Evolutionary conservation across 2,888 invertebrate genomes (phyloP), one percentile per base, ranked within the genome.

Genomic region (Ferdinandea cuprea): DNA sequence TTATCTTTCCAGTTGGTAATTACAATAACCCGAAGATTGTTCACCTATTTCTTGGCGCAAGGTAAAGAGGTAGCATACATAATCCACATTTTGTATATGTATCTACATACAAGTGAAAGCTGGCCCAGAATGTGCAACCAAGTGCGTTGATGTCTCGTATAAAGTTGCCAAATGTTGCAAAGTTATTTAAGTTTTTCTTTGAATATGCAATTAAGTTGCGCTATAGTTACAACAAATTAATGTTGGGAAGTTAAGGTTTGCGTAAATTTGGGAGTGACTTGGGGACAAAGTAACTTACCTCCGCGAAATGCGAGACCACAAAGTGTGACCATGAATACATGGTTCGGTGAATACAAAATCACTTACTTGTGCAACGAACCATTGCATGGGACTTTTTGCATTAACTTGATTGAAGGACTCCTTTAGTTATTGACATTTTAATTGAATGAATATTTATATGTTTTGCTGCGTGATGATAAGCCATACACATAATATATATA

Each of bases 321-420:
- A n/a, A 74, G 40, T 80, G 80, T 74, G 80, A 74, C 80, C 74
- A 37, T 80, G 80, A 80, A 74, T 80, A 61, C 54, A 69, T 21
- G 74, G 74, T 58, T 69, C 46, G 69, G 74, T 80, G 68, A 80
- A 80, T 80, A 50, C 63, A 35, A 74, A 80, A 80, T 74, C 17
- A 79, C 68, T 52, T 68, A 74, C 54, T 74, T 79, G 68, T 59
- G 59, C 61, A 74, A 54, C 79, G 61, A 79, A 79, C 73, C 79
- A 58, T 74, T 80, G 56, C 25, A 73, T 65, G 32, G 42, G 19
- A 59, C 35, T 68, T 58, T 46, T 78, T 56, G 61, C 21, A 61
- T 61, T 61, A 35, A 54, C 40, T 44, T 69, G 13, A 50, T 9
- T 40, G 61, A 69, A 74, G 74, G 56, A 58, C 35, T 44, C 35